Evolutionary conservation across 1,140 invertebrate genomes (phyloP).

Genomic region (Drosophila melanogaster): DNA sequence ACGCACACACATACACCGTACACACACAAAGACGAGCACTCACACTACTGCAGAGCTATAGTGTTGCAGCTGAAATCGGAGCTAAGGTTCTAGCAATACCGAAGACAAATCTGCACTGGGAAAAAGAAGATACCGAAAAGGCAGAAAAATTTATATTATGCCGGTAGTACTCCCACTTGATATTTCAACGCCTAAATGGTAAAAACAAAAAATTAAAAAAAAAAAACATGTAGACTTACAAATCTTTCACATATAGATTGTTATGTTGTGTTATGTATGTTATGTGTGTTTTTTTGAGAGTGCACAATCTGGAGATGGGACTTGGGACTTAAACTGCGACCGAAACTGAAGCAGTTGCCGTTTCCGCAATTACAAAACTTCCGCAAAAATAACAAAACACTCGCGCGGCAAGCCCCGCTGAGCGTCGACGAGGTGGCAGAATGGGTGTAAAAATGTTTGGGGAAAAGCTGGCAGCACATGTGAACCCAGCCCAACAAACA

Average conservation of each 20-base stretch:
- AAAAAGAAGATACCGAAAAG: neutral
- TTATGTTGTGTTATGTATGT: too few species aligned
- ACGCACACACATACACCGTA: neutral
- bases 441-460: neutral
- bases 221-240: too few species aligned
- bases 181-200: too few species aligned
- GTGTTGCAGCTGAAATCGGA: constrained; percentile 40
- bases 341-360: constrained; percentile 67
- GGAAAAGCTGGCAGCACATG: constrained; percentile 54
- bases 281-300: neutral
- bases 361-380: constrained; percentile 83
- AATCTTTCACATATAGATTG: too few species aligned
- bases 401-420: constrained; percentile 35
- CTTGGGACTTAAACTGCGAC: constrained; percentile 23
- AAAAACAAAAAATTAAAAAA: too few species aligned
- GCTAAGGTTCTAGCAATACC: neutral
- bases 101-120: constrained; percentile 9
- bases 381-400: constrained; percentile 80
- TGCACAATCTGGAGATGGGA: constrained; percentile 26
- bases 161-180: too few species aligned
- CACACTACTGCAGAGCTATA: constrained; percentile 13
- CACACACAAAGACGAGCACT: neutral
- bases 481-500: constrained; percentile 28
- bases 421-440: neutral
- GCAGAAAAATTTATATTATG: neutral